Evolutionary conservation across 2,888 invertebrate species (phyloP).

Genomic region (Tinea pellionella): DNA sequence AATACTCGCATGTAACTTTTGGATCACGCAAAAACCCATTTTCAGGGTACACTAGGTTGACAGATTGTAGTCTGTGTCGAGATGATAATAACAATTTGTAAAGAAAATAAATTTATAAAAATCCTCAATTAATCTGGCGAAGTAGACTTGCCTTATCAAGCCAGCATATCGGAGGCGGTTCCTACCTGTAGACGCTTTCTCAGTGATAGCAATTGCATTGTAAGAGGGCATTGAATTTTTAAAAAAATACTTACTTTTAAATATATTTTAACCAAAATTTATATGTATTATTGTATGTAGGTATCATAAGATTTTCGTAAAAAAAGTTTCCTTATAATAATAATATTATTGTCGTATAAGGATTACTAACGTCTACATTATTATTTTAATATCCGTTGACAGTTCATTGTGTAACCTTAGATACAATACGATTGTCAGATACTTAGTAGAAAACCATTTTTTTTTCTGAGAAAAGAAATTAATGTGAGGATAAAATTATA

Average conservation of each 20-base stretch:
- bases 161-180: no score
- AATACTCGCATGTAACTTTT: not conserved
- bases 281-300: not conserved
- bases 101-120: no score
- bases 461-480: not conserved
- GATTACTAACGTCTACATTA: not conserved
- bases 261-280: not conserved
- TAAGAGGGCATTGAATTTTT: no score
- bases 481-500: not conserved
- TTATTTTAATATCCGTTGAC: conserved; percentile 3
- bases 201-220: no score
- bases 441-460: not conserved
- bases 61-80: not conserved
- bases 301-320: no score
- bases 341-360: not conserved
- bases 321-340: not conserved
- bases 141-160: no score
- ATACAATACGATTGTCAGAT: not conserved
- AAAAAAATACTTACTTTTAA: no score
- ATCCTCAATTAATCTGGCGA: no score
- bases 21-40: not conserved
- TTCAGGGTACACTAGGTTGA: not conserved
- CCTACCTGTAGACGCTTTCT: no score
- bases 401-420: not conserved
- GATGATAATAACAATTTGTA: no score